Evolutionary conservation across 2,797 vertebrate genomes (phyloP).

Genomic region (Picus viridis): DNA sequence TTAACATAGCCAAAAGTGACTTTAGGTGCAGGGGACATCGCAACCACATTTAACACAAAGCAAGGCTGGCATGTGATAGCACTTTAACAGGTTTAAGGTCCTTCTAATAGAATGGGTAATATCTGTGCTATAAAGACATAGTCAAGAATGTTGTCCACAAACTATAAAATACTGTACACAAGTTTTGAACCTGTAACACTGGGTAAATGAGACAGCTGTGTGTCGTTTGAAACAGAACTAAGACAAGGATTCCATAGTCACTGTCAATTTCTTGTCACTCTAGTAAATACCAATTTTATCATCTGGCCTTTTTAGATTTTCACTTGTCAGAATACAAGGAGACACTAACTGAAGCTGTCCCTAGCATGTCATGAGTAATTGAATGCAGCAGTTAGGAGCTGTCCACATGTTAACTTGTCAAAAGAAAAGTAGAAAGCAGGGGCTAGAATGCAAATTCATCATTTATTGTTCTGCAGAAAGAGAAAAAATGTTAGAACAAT

Average conservation of each 20-base stretch:
- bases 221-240: conserved; percentile 1
- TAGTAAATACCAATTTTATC: conserved; percentile 25
- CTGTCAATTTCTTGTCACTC: neutral
- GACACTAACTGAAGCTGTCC: neutral
- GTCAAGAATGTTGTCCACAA: neutral
- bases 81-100: neutral
- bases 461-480: neutral
- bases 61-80: neutral
- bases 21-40: neutral
- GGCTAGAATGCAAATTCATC: neutral
- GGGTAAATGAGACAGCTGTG: neutral
- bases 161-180: neutral
- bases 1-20: neutral
- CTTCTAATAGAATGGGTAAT: neutral
- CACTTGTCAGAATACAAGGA: neutral
- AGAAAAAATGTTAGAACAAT: neutral
- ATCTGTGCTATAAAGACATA: neutral
- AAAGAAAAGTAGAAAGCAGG: neutral
- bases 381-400: neutral
- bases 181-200: neutral
- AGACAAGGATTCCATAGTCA: conserved; percentile 3
- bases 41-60: neutral
- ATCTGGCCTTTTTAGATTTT: neutral
- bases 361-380: neutral
- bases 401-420: neutral